These are phyloP conservation scores for Erpobdella octoculata DNA, from an alignment of 2,888 invertebrate species.

Conservation along the genomic window DNA sequence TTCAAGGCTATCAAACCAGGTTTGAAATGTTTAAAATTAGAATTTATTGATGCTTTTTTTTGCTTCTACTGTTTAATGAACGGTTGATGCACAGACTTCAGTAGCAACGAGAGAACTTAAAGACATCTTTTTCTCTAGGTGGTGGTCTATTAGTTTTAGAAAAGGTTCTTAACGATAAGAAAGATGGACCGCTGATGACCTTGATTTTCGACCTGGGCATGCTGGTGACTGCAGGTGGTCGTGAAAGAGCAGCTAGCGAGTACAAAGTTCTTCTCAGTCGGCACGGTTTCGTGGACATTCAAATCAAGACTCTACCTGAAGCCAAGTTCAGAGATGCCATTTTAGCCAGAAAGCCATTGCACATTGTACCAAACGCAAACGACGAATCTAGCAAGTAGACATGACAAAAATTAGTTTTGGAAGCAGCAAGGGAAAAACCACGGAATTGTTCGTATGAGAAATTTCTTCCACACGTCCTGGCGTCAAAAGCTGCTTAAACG, in stretches of 20 bases:
- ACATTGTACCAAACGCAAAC: no score
- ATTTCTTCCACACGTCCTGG: no score
- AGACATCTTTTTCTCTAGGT: no score
- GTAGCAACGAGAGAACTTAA: no score
- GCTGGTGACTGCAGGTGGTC: constrained; percentile 39
- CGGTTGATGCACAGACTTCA: no score
- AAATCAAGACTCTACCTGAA: constrained; percentile 32
- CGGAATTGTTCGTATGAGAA: no score
- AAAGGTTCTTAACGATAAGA: constrained; percentile 41
- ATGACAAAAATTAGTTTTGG: no score
- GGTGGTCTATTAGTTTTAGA: constrained; percentile 42
- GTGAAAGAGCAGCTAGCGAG: constrained; percentile 40
- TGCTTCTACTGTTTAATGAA: no score
- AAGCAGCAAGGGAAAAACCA: no score
- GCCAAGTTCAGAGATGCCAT: constrained; percentile 39
- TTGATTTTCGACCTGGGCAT: constrained; percentile 41
- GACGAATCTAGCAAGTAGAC: no score
- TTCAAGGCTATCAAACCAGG: constrained; percentile 41
- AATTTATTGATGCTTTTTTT: no score
- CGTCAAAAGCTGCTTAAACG: no score
- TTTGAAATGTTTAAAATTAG: constrained; percentile 22
- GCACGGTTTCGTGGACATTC: constrained; percentile 38
- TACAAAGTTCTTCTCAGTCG: constrained; percentile 40
- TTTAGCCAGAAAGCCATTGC: constrained; percentile 38
- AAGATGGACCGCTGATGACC: constrained; percentile 39